phyloP scores from a whole-genome alignment of 2,113 vertebrate species.

The Protomyctophum bolini region DNA sequence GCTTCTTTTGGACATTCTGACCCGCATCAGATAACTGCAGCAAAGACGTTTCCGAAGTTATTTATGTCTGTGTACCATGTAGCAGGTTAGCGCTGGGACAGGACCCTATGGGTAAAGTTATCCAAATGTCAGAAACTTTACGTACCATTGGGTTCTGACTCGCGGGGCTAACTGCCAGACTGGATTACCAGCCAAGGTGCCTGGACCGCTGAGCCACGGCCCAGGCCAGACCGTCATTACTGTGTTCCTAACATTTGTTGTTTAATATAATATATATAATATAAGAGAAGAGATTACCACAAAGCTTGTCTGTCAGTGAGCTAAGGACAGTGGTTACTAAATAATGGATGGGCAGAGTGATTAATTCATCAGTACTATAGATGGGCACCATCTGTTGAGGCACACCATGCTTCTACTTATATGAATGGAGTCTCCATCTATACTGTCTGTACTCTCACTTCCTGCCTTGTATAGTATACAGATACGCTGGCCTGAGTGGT shows the following conservation, averaged over 20 bases:
- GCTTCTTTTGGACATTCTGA: too few species aligned
- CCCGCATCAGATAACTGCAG: too few species aligned
- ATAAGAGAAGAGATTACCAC: constrained; percentile 12
- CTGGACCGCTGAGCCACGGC: too few species aligned
- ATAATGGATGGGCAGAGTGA: constrained; percentile 79
- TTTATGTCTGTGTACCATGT: too few species aligned
- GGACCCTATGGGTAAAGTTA: too few species aligned
- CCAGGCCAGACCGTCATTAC: too few species aligned
- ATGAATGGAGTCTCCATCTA: constrained; percentile 31
- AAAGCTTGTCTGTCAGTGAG: constrained; percentile 45
- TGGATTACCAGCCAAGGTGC: too few species aligned
- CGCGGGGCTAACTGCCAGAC: too few species aligned
- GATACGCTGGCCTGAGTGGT: neutral
- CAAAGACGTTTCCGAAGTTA: too few species aligned
- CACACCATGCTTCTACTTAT: constrained; percentile 36
- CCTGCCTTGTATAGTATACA: neutral
- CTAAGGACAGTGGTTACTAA: constrained; percentile 57
- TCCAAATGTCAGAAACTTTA: too few species aligned
- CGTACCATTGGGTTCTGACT: too few species aligned
- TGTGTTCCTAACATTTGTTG: neutral
- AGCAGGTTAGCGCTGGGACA: too few species aligned
- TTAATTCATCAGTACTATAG: constrained; percentile 75
- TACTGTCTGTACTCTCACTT: neutral
- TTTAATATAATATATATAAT: neutral
- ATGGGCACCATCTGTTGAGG: constrained; percentile 58